A percentile compares a stretch with the other conserved stretches of the same genome.
Evolutionary conservation across 2,888 invertebrate species (phyloP).

Genomic region (Cantharis flavilabris): DNA sequence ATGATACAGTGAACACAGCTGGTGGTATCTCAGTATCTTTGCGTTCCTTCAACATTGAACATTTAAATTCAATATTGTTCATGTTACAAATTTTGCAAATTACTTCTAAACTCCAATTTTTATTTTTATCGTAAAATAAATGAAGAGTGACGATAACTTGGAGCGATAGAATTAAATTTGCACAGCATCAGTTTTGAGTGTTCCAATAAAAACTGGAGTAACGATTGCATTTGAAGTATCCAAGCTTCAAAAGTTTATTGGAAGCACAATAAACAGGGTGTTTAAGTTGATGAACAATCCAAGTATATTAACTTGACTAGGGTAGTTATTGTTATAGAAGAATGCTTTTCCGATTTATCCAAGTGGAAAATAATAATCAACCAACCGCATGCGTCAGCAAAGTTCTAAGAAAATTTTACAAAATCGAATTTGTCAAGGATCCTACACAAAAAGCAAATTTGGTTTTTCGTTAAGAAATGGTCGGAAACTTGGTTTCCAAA

Average conservation of each 20-base stretch:
- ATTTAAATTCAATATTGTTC: not conserved
- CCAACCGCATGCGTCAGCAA: not conserved
- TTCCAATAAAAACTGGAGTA: not conserved
- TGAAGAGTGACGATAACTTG: not conserved
- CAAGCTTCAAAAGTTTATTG: not conserved
- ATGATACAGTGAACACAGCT: slow-evolving; percentile 94
- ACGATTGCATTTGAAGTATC: not conserved
- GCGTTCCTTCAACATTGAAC: slow-evolving; percentile 50
- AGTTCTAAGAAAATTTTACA: not conserved
- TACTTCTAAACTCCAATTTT: not conserved
- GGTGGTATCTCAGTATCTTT: slow-evolving; percentile 96
- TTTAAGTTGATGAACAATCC: not conserved
- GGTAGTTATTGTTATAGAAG: not conserved
- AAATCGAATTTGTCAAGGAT: not conserved
- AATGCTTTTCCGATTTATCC: not conserved
- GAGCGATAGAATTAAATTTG: not conserved
- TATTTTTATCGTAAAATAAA: not conserved
- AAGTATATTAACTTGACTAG: not conserved
- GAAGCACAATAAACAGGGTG: not conserved
- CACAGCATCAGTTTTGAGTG: not conserved
- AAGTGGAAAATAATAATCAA: not conserved
- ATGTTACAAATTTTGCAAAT: not conserved
- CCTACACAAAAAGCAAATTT: not conserved
- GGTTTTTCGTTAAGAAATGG: not conserved
- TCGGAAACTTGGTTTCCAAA: too few species aligned